Conservation (phyloP, 1,140 invertebrate species). For the Sweltsa coloradensis region DNA sequence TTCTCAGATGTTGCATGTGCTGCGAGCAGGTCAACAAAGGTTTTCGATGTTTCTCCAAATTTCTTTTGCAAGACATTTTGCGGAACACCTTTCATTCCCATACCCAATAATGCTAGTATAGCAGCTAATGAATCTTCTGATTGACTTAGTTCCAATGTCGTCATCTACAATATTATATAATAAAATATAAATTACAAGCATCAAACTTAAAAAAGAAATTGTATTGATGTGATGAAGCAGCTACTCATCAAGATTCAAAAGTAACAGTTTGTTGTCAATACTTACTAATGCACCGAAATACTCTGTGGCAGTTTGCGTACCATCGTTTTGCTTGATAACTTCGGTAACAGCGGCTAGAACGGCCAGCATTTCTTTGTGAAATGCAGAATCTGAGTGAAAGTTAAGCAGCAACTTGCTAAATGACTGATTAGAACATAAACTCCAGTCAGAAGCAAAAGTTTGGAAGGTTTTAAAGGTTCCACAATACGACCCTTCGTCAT, state of each 20-base stretch:
- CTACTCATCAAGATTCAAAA: neutral
- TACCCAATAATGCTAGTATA: slow-evolving; percentile 64
- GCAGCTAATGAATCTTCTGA: slow-evolving; percentile 58
- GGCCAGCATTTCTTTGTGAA: slow-evolving; percentile 91
- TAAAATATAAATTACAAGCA: no score
- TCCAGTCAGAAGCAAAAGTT: slow-evolving; percentile 83
- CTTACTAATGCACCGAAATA: slow-evolving; percentile 82
- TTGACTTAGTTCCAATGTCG: slow-evolving; percentile 57
- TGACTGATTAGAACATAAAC: slow-evolving; percentile 73
- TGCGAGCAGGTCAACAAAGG: slow-evolving; percentile 55
- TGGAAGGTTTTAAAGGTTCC: slow-evolving; percentile 63
- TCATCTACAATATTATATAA: slow-evolving; percentile 47
- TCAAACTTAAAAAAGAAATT: no score
- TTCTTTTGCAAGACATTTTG: slow-evolving; percentile 56
- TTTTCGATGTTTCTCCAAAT: slow-evolving; percentile 59
- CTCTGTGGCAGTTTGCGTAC: slow-evolving; percentile 76
- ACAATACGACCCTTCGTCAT: slow-evolving; percentile 37
- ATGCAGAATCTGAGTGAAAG: slow-evolving; percentile 63
- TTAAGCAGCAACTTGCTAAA: slow-evolving; percentile 60
- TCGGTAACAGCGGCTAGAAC: slow-evolving; percentile 85
- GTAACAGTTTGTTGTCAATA: slow-evolving; percentile 14
- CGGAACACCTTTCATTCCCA: slow-evolving; percentile 79
- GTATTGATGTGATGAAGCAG: neutral
- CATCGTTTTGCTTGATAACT: slow-evolving; percentile 78
- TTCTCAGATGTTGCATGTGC: slow-evolving; percentile 56